phyloP scores from a whole-genome alignment of 2,797 vertebrate species.

The Sarcophilus harrisii region DNA sequence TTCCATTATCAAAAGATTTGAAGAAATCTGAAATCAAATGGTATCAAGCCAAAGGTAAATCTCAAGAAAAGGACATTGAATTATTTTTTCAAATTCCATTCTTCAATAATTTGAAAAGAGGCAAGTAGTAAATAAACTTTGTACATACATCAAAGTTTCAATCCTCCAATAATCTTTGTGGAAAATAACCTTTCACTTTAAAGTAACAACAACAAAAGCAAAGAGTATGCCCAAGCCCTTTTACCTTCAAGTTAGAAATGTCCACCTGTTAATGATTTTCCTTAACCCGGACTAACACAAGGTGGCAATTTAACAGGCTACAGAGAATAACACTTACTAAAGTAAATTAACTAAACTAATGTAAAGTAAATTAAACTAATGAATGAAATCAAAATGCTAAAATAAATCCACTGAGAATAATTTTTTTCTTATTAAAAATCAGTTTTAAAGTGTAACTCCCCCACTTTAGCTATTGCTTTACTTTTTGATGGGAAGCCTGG shows the following conservation, averaged over 20 bases:
- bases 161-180: conserved; percentile 9
- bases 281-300: conserved; percentile 47
- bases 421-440: conserved; percentile 9
- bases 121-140: background rate
- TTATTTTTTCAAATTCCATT: conserved; percentile 16
- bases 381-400: conserved; percentile 31
- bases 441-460: background rate
- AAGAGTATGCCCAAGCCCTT: conserved; percentile 10
- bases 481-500: background rate
- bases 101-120: conserved; percentile 47
- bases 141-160: conserved; percentile 15
- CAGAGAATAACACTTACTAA: conserved; percentile 23
- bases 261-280: conserved; percentile 24
- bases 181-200: conserved; percentile 54
- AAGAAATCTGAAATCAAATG: conserved; percentile 47
- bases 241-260: conserved; percentile 26
- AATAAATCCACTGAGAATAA: conserved; percentile 31
- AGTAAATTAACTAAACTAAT: conserved; percentile 11
- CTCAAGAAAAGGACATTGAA: conserved; percentile 33
- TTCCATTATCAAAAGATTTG: conserved; percentile 17
- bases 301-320: background rate
- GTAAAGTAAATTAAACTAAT: conserved; percentile 5
- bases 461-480: background rate
- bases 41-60: background rate
- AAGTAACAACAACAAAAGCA: conserved; percentile 44